Conservation (phyloP, 1,140 invertebrate species). For the Zaprionus kolodkinae region DNA sequence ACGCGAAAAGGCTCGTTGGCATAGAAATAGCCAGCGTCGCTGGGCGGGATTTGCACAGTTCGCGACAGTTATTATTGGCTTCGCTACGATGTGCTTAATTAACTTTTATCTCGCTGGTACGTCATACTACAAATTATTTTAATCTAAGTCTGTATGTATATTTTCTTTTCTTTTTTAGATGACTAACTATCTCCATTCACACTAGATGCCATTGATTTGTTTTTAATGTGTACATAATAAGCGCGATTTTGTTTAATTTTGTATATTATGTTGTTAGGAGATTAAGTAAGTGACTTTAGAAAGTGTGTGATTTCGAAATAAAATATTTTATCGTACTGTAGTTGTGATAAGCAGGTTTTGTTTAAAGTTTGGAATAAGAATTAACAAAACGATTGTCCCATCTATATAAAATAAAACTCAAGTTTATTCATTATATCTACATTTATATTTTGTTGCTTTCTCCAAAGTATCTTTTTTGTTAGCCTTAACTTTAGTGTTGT, state of each 20-base stretch:
- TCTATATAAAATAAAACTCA: neutral
- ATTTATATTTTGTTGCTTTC: constrained; percentile 67
- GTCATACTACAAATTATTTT: constrained; percentile 19
- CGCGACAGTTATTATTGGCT: constrained; percentile 86
- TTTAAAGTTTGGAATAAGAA: neutral
- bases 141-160: constrained; percentile 1
- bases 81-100: constrained; percentile 86
- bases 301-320: constrained; percentile 1
- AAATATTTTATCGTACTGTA: constrained; percentile 11
- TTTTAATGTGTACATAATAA: constrained; percentile 8
- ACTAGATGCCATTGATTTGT: neutral
- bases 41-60: constrained; percentile 87
- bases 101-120: constrained; percentile 85
- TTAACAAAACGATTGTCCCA: neutral
- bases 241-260: constrained; percentile 17
- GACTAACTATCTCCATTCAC: constrained; percentile 40
- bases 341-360: neutral
- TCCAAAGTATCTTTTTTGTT: constrained; percentile 57
- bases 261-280: constrained; percentile 21
- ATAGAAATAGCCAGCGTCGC: constrained; percentile 84
- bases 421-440: constrained; percentile 53
- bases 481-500: constrained; percentile 57
- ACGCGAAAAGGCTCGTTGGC: constrained; percentile 89
- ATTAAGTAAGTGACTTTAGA: constrained; percentile 14
- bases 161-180: constrained; percentile 30